Evolutionary conservation across 2,888 invertebrate genomes (phyloP).

Genomic region (Anticlea derivata): DNA sequence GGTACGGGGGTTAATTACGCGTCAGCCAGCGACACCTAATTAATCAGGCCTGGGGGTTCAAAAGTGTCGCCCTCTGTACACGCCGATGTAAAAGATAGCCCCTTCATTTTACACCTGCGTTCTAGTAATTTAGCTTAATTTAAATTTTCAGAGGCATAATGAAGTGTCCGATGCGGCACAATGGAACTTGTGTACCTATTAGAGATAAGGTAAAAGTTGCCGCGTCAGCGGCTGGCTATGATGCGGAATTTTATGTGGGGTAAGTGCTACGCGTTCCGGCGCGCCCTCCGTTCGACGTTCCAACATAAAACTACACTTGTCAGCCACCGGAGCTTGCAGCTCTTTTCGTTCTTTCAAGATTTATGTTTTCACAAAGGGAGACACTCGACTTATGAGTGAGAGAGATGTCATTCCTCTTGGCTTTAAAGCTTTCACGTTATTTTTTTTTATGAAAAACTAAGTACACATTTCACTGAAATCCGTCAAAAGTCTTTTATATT

Average conservation of each 20-base stretch:
- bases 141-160: slow-evolving; percentile 50
- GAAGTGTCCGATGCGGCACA: slow-evolving; percentile 33
- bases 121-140: slow-evolving; percentile 53
- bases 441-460: neutral
- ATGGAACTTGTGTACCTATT: slow-evolving; percentile 35
- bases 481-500: too few relatives aligned
- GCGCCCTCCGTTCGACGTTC: slow-evolving; percentile 20
- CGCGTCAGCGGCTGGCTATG: slow-evolving; percentile 29
- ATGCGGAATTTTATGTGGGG: slow-evolving; percentile 36
- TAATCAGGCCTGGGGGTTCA: slow-evolving; percentile 47
- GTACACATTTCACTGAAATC: neutral
- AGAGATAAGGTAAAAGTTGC: slow-evolving; percentile 35
- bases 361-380: slow-evolving; percentile 47
- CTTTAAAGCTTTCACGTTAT: slow-evolving; percentile 6
- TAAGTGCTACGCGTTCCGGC: slow-evolving; percentile 26
- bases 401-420: slow-evolving; percentile 30
- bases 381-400: slow-evolving; percentile 38
- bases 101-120: slow-evolving; percentile 58
- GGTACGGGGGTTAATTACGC: slow-evolving; percentile 54
- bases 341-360: slow-evolving; percentile 41
- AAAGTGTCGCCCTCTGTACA: slow-evolving; percentile 36
- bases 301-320: slow-evolving; percentile 34
- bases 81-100: slow-evolving; percentile 49
- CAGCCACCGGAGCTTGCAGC: slow-evolving; percentile 30
- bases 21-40: slow-evolving; percentile 58